These are phyloP conservation scores for Epizoanthus illoricatus DNA, from an alignment of 92 coral and sea anemone genomes.

Conservation along the genomic window DNA sequence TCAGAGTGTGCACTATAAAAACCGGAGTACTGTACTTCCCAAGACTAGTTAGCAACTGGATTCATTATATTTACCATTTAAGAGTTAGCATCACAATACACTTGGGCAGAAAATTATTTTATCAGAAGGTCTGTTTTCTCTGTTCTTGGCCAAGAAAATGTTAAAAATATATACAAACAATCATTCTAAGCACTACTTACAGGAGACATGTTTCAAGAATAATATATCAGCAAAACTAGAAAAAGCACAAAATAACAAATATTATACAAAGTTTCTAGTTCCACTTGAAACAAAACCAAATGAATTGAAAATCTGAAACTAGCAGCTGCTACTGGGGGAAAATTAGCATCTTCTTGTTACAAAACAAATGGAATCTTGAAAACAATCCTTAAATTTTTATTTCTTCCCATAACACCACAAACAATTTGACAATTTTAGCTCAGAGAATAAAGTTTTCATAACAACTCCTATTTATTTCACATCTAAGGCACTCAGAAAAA, in stretches of 20 bases:
- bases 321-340: conserved; percentile 12
- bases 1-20: too few relatives aligned
- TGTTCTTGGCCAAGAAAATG: not conserved
- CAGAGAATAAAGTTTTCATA: not conserved
- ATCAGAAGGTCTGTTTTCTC: not conserved
- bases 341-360: not conserved
- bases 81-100: too few relatives aligned
- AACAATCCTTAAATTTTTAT: not conserved
- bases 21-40: too few relatives aligned
- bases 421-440: not conserved
- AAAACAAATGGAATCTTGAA: not conserved
- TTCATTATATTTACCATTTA: too few relatives aligned
- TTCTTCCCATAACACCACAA: not conserved
- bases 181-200: not conserved
- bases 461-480: conserved; percentile 6
- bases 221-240: too few relatives aligned
- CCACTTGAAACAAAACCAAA: conserved; percentile 11
- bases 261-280: conserved; percentile 2
- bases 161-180: not conserved
- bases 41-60: too few relatives aligned
- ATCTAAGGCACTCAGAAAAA: not conserved
- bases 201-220: not conserved
- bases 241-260: not conserved
- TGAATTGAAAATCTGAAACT: not conserved
- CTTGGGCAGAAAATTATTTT: not conserved